Evolutionary conservation across 2,113 vertebrate species (phyloP).

Genomic region (Oxyura jamaicensis): DNA sequence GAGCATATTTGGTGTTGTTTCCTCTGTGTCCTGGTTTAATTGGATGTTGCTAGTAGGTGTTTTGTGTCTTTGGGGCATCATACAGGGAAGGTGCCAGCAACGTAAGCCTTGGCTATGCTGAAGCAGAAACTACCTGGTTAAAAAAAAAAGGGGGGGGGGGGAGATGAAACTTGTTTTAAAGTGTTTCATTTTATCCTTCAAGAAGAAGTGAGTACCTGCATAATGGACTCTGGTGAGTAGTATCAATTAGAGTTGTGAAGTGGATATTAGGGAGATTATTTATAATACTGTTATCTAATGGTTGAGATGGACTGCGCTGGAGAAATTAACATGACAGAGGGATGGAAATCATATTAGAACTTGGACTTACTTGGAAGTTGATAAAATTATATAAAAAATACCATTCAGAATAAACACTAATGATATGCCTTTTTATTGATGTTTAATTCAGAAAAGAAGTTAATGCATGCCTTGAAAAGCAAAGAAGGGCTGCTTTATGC

Average conservation of each 20-base stretch:
- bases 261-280: slow-evolving; percentile 54
- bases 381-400: slow-evolving; percentile 75
- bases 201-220: slow-evolving; percentile 36
- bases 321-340: slow-evolving; percentile 67
- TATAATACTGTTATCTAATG: slow-evolving; percentile 46
- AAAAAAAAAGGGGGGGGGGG: neutral
- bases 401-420: slow-evolving; percentile 73
- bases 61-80: neutral
- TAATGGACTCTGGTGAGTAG: slow-evolving; percentile 17
- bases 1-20: neutral
- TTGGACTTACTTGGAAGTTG: slow-evolving; percentile 65
- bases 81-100: neutral
- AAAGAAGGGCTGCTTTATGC: slow-evolving; percentile 54
- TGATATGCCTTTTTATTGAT: slow-evolving; percentile 81
- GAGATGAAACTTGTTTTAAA: slow-evolving; percentile 43
- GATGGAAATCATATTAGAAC: slow-evolving; percentile 72
- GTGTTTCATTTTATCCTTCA: slow-evolving; percentile 50
- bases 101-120: neutral
- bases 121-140: neutral
- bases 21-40: neutral
- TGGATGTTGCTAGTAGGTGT: neutral
- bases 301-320: neutral
- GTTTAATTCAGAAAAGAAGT: slow-evolving; percentile 82
- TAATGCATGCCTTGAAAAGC: slow-evolving; percentile 60
- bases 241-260: slow-evolving; percentile 66